Base-by-base conservation (phyloP, 2,113 vertebrate species). In the Haliaeetus leucogaster region DNA sequence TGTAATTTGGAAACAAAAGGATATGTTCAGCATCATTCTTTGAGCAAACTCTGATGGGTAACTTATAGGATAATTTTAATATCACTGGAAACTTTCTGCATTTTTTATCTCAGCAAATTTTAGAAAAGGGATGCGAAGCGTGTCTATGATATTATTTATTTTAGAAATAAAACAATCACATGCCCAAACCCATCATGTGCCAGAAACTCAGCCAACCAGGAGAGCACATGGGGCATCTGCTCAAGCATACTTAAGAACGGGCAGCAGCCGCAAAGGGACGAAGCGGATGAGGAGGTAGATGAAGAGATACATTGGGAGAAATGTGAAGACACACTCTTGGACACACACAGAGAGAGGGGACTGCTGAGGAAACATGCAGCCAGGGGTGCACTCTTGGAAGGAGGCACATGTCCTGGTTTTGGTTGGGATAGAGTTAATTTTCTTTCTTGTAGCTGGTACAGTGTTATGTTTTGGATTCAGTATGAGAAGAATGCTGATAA, bases 331-430 rank as follows among this genome's bases (percentile, higher is more conserved):
- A 4, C 30, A 21, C 32, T 68, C 23, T 42, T 29, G 38, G 68
- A 38, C 3, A 8, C 10, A 12, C 10, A 48, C 4, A 48, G 27
- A 45, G 19, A 23, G 2, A 5, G 6, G 2, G 2, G 6, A 30
- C 26, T n/a, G 25, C 26, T 65, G 20, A 55, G 59, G n/a, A 78
- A 87, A n/a, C 15, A 4, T 4, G 4, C 6, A 38, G 20, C 30
- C 27, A 53, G 27, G 16, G 4, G 2, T 43, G 16, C 16, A 27
- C 15, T 22, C 58, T 48, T 36, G 25, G 42, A 86, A 80, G 42
- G 8, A 83, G 10, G 8, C 20, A n/a, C 5, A 15, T 52, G 50
- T 52, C 50, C 50, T 52, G 25, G 50, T 52, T 26, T 52, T 8
- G 2, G 50, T 9, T 52, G 25, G 25, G 50, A 52, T 26, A 26